Evolutionary conservation across 2,113 vertebrate species (phyloP).

Genomic region (Spea multiplicata): DNA sequence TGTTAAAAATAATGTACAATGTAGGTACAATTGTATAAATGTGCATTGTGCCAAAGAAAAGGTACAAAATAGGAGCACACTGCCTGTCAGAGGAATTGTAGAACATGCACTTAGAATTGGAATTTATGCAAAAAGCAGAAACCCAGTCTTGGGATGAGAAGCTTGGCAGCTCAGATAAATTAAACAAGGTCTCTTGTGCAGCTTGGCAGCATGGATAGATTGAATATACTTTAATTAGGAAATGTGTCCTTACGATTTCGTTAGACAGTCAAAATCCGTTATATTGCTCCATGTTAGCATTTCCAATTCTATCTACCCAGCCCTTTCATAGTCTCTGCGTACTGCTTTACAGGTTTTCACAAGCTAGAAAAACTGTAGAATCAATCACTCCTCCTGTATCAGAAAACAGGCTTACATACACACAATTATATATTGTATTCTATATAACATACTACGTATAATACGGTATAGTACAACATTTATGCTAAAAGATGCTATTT

Average conservation of each 20-base stretch:
- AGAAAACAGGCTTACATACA: no score
- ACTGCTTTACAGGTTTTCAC: neutral
- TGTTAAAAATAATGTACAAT: neutral
- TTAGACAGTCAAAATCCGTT: conserved; percentile 44
- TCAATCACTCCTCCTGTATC: neutral
- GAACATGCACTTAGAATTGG: conserved; percentile 21
- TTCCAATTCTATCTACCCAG: neutral
- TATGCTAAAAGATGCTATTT: no score
- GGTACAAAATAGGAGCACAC: conserved; percentile 26
- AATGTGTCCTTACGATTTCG: conserved; percentile 44
- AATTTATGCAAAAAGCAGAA: conserved; percentile 41
- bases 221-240: conserved; percentile 49
- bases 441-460: no score
- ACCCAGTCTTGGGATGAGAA: conserved; percentile 33
- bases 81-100: conserved; percentile 36
- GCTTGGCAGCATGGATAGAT: conserved; percentile 43
- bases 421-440: no score
- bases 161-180: conserved; percentile 43
- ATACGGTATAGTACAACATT: no score
- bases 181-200: conserved; percentile 45
- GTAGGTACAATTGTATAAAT: conserved; percentile 2
- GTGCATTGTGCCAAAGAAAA: neutral
- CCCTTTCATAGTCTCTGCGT: conserved; percentile 12
- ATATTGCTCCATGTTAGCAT: conserved; percentile 18
- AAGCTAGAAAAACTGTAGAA: neutral